These are phyloP conservation scores for Bergia puertoricense DNA, from an alignment of 92 coral and sea anemone genomes.

Conservation along the genomic window DNA sequence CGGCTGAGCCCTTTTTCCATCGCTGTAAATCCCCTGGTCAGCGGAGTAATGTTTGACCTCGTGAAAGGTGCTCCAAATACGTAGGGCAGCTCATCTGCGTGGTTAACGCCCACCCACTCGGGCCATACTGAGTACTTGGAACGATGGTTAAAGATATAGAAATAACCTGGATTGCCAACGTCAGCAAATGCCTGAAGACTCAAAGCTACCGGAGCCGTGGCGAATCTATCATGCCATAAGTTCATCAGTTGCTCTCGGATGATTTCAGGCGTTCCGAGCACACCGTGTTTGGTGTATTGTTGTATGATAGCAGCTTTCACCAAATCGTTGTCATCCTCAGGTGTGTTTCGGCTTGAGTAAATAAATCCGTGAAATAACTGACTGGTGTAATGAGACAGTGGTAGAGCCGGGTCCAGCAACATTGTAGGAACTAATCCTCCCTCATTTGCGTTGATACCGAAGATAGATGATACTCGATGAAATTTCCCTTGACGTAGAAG, in stretches of 20 bases:
- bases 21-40: conserved; percentile 36
- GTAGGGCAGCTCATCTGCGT: conserved; percentile 55
- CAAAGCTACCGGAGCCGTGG: conserved; percentile 39
- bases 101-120: conserved; percentile 59
- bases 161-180: conserved; percentile 49
- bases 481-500: conserved; percentile 46
- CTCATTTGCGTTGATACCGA: conserved; percentile 41
- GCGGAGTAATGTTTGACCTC: not conserved
- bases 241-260: conserved; percentile 40
- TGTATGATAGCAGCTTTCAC: conserved; percentile 57
- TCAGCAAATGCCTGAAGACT: conserved; percentile 38
- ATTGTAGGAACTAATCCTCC: conserved; percentile 26
- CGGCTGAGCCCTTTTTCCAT: conserved; percentile 50
- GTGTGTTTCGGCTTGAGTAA: conserved; percentile 4
- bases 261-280: conserved; percentile 39
- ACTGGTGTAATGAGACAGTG: not conserved
- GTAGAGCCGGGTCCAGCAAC: not conserved
- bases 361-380: conserved; percentile 23
- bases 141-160: conserved; percentile 55
- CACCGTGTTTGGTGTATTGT: conserved; percentile 61
- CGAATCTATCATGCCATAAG: conserved; percentile 35
- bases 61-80: conserved; percentile 44
- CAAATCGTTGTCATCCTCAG: conserved; percentile 43
- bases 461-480: conserved; percentile 43
- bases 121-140: conserved; percentile 50